These are phyloP conservation scores for Petrophora chlorosata DNA, from an alignment of 2,888 invertebrate species.

Conservation along the genomic window DNA sequence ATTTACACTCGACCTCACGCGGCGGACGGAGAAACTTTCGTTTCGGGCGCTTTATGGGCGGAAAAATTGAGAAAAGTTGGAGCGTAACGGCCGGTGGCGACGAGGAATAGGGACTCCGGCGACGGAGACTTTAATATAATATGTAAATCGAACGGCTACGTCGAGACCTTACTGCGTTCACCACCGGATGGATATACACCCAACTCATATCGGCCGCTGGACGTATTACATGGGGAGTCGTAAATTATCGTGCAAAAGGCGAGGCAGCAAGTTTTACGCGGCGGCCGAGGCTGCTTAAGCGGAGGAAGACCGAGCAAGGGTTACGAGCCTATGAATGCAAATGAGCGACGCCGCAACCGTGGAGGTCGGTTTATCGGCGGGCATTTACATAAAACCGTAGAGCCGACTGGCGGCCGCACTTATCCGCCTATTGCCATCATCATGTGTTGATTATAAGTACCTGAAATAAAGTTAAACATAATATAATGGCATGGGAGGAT, in stretches of 20 bases:
- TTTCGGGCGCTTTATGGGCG: conserved; percentile 80
- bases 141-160: conserved; percentile 80
- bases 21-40: conserved; percentile 76
- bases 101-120: conserved; percentile 64
- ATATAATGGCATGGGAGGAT: conserved; percentile 8
- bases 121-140: conserved; percentile 81
- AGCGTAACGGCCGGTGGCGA: conserved; percentile 81
- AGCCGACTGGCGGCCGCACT: conserved; percentile 64
- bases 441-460: conserved; percentile 62
- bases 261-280: conserved; percentile 74
- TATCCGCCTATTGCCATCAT: conserved; percentile 60
- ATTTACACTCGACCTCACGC: conserved; percentile 81
- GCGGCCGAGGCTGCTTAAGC: conserved; percentile 65
- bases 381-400: conserved; percentile 78
- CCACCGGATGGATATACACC: conserved; percentile 63
- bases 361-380: conserved; percentile 74
- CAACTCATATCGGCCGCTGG: conserved; percentile 74
- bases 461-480: conserved; percentile 48
- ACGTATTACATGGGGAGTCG: conserved; percentile 79
- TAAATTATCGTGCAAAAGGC: conserved; percentile 80
- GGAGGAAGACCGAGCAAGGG: conserved; percentile 74
- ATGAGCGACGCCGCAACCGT: conserved; percentile 72
- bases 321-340: conserved; percentile 84
- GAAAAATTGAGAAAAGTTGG: conserved; percentile 83
- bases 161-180: conserved; percentile 71